Percentiles rank a stretch among this genome's conserved stretches.
These are phyloP conservation scores for Coenobita brevimanus DNA, from an alignment of 1,140 invertebrate species.

Conservation along the genomic window DNA sequence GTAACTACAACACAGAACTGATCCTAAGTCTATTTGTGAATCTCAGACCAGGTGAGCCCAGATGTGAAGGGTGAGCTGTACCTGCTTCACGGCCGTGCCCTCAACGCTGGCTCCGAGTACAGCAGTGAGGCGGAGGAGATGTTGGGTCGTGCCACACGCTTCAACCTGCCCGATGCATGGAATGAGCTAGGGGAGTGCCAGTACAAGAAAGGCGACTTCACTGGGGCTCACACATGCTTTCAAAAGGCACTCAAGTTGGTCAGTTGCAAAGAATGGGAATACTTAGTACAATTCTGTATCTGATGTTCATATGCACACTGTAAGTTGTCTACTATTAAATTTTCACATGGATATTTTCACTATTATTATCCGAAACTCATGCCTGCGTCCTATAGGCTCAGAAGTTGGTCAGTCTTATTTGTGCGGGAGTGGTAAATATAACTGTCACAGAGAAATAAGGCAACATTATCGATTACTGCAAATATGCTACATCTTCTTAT, in stretches of 20 bases:
- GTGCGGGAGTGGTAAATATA: no score
- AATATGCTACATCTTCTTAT: no score
- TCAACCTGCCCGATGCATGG: conserved; percentile 90
- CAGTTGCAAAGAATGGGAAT: conserved; percentile 69
- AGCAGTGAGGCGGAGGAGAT: conserved; percentile 82
- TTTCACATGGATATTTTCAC: no score
- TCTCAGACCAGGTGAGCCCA: conserved; percentile 40
- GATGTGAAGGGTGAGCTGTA: conserved; percentile 39
- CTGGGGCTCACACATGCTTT: conserved; percentile 90
- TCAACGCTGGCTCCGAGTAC: conserved; percentile 84
- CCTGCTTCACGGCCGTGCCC: conserved; percentile 81
- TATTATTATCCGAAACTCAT: conserved; percentile 85
- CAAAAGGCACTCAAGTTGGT: conserved; percentile 86
- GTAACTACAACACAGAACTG: no score
- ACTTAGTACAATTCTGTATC: no score
- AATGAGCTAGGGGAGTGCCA: conserved; percentile 92
- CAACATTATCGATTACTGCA: no score
- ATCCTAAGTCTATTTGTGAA: no score
- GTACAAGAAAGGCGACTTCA: conserved; percentile 89
- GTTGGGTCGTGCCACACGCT: conserved; percentile 87
- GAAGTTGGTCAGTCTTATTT: conserved; percentile 83
- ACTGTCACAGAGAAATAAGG: no score
- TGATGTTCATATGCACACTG: no score
- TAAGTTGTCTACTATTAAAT: no score
- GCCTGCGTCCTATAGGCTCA: conserved; percentile 89